Base-by-base conservation (phyloP, 2,113 vertebrate genomes). In the Cyphotilapia sp. region DNA sequence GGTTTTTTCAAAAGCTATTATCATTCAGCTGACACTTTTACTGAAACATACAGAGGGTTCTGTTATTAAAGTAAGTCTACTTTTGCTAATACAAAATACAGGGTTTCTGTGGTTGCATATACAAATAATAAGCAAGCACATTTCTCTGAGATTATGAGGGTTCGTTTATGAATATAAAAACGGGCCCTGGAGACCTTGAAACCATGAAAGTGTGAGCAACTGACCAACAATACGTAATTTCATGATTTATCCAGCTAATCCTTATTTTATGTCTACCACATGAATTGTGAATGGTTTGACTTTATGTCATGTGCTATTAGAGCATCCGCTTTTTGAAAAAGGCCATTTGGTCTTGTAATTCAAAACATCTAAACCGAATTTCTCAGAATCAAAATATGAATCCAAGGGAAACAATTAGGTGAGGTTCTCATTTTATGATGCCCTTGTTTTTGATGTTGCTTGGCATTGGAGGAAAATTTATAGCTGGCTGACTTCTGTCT, bases 321-420 rank as follows among this genome's bases (percentile, higher is more conserved):
- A 69, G 47, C 78, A 35, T 74, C 3, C 12, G 27, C 56, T 38
- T 86, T 42, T 89, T 42, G 9, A 57, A 83, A 76, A 71, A 35
- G 71, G 38, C 57, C 57, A 69, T 91, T 92, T 92, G 83, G 83
- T 88, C 84, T 84, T 40, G 29, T 90, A 89, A 92, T 88, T 91
- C 9, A 84, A 93, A 91, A 90, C 90, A 91, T 91, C 76, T 74
- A 81, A 81, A 82, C 31, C 0, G 8, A 87, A 90, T 16, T 83
- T 90, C 80, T 91, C 71, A 38, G 66, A 84, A 87, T 78, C 31
- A 53, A 74, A 87, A 83, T 49, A 80, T 56, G 54, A 83, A 88
- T 82, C 57, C 35, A 56, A 22, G 61, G 84, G 85, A 93, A 87
- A 89, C 76, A 56, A 88, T 83, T 85, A 91, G 89, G 45, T 27